These are phyloP conservation scores for Stomatorhinus ivindoensis DNA, from an alignment of 2,113 vertebrate genomes.

Conservation along the genomic window DNA sequence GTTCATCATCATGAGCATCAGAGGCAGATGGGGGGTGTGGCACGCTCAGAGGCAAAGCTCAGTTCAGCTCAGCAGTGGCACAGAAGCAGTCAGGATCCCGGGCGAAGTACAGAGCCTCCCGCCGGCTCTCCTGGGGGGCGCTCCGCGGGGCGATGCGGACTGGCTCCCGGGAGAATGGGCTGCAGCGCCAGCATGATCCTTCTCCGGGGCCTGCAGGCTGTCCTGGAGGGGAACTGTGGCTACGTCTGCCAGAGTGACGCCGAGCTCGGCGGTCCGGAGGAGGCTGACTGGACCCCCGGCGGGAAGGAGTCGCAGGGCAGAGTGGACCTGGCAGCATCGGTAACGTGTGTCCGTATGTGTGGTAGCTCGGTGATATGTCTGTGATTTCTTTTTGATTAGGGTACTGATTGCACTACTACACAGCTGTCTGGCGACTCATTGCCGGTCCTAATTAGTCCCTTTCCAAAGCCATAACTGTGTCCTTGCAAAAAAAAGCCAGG, in stretches of 20 bases:
- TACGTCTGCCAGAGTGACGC: slow-evolving; percentile 81
- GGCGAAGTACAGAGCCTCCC: slow-evolving; percentile 36
- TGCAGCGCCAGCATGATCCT: slow-evolving; percentile 86
- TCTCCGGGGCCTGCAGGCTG: slow-evolving; percentile 81
- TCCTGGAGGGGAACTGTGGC: slow-evolving; percentile 87
- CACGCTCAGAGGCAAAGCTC: slow-evolving; percentile 40
- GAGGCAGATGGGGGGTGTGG: slow-evolving; percentile 61
- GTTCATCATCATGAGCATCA: slow-evolving; percentile 49
- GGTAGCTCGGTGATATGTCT: neutral
- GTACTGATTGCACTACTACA: neutral
- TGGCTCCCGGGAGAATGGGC: slow-evolving; percentile 69
- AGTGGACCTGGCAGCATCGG: slow-evolving; percentile 44
- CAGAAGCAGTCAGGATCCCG: neutral
- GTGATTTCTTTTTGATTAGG: neutral
- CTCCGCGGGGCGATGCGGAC: slow-evolving; percentile 39
- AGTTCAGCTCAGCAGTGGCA: slow-evolving; percentile 66
- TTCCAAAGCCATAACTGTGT: neutral
- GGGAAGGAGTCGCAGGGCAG: slow-evolving; percentile 75
- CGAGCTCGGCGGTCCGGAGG: slow-evolving; percentile 72
- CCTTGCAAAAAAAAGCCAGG: neutral
- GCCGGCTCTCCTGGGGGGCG: slow-evolving; percentile 40
- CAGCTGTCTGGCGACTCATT: neutral
- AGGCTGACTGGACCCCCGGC: slow-evolving; percentile 68
- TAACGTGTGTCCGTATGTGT: slow-evolving; percentile 23
- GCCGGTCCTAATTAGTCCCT: neutral